phyloP scores from a whole-genome alignment of 2,888 invertebrate species.

The Macroteleia sp. region DNA sequence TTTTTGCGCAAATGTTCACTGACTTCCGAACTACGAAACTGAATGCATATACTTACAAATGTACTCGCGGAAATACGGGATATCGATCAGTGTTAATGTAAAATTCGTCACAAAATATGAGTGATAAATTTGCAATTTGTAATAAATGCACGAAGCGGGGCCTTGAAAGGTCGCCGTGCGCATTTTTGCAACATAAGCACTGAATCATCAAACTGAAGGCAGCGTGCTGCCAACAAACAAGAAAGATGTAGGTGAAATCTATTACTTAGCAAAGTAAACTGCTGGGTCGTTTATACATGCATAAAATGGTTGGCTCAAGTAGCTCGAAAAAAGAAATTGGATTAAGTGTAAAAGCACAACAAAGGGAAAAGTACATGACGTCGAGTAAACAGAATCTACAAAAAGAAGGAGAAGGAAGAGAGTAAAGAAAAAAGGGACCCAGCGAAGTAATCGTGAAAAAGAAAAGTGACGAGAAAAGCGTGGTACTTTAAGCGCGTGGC shows the following conservation, averaged over 20 bases:
- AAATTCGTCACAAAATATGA: conserved; percentile 7
- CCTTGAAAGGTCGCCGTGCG: conserved; percentile 11
- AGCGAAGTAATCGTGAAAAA: not conserved
- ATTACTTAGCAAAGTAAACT: conserved; percentile 60
- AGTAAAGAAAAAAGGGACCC: no score
- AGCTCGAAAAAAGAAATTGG: conserved; percentile 57
- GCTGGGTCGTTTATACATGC: conserved; percentile 58
- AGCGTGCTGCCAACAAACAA: conserved; percentile 30
- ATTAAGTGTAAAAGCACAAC: conserved; percentile 56
- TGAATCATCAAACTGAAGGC: conserved; percentile 46
- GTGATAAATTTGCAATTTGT: conserved; percentile 30
- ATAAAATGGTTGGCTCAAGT: conserved; percentile 58
- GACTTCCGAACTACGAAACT: conserved; percentile 28
- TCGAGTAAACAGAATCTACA: conserved; percentile 38
- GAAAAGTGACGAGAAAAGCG: conserved; percentile 21
- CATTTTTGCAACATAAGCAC: conserved; percentile 26
- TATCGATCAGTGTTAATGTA: not conserved
- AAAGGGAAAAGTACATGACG: conserved; percentile 52
- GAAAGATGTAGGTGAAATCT: conserved; percentile 55
- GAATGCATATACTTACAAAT: not conserved
- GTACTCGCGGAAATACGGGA: not conserved
- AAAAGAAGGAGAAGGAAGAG: conserved; percentile 12
- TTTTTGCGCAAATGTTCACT: conserved; percentile 30
- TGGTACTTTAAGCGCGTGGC: conserved; percentile 2
- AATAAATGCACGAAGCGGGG: conserved; percentile 12